Conservation (phyloP, 2,888 invertebrate species). For the Leptopilina syphax region DNA sequence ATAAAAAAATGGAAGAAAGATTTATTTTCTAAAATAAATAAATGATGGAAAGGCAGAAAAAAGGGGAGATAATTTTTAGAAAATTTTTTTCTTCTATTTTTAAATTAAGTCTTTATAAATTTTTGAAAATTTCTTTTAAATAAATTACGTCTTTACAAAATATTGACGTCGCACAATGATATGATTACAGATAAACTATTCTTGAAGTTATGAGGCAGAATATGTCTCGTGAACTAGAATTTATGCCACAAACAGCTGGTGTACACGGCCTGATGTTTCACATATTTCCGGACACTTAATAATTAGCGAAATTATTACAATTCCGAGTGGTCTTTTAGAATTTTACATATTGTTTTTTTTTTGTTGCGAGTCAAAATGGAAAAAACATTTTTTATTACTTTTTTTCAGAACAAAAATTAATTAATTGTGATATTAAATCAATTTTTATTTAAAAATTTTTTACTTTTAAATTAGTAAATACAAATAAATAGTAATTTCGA, state of each 20-base stretch:
- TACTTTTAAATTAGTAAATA: no score
- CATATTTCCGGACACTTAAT: constrained; percentile 7
- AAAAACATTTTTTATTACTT: no score
- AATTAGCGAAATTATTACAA: constrained; percentile 1
- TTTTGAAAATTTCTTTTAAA: no score
- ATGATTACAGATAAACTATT: constrained; percentile 11
- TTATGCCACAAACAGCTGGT: constrained; percentile 9
- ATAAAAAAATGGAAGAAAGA: background rate
- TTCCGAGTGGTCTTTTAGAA: background rate
- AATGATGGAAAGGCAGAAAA: background rate
- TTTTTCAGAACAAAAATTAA: no score
- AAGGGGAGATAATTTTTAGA: background rate
- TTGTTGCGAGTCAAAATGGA: background rate
- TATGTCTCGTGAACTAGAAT: constrained; percentile 8
- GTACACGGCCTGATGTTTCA: background rate
- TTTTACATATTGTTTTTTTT: background rate
- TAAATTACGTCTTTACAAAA: background rate
- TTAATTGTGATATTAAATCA: no score
- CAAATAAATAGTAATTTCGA: no score
- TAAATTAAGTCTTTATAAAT: background rate
- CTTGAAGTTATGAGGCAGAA: background rate
- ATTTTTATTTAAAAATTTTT: no score
- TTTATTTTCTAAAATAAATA: background rate
- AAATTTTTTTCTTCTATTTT: background rate
- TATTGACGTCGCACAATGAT: background rate